These are phyloP conservation scores for Stenoptilia bipunctidactyla DNA, from an alignment of 2,888 invertebrate species.

Conservation along the genomic window DNA sequence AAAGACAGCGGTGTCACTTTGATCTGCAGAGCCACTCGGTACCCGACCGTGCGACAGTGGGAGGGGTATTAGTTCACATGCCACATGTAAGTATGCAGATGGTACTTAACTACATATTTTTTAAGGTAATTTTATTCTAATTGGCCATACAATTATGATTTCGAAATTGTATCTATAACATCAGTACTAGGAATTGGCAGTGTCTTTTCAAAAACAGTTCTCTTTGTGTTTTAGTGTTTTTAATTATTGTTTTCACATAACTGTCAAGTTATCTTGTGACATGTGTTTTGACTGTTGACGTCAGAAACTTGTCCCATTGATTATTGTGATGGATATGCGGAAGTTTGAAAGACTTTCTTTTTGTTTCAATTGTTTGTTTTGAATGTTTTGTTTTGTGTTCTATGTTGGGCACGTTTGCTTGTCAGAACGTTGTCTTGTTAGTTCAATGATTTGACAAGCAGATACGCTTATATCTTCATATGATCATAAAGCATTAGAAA, in stretches of 20 bases:
- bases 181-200: too few species aligned
- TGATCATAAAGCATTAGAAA: too few species aligned
- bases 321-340: too few species aligned
- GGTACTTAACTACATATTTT: neutral
- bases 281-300: too few species aligned
- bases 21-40: neutral
- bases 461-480: neutral
- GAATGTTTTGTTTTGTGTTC: neutral
- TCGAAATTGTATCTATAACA: too few species aligned
- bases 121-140: neutral
- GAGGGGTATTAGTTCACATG: conserved; percentile 92
- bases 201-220: neutral
- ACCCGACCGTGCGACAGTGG: conserved; percentile 81
- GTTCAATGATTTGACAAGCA: neutral
- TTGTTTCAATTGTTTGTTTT: too few species aligned
- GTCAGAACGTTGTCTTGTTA: too few species aligned
- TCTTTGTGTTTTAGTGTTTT: neutral
- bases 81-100: conserved; percentile 80
- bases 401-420: neutral
- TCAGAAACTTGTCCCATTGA: too few species aligned
- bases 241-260: conserved; percentile 5
- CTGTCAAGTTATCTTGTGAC: neutral
- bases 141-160: neutral
- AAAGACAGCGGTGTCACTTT: too few species aligned
- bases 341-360: too few species aligned